Percentiles rank a stretch among this genome's conserved stretches.
Evolutionary conservation across 2,113 vertebrate genomes (phyloP).

Genomic region (Vireo altiloquus): DNA sequence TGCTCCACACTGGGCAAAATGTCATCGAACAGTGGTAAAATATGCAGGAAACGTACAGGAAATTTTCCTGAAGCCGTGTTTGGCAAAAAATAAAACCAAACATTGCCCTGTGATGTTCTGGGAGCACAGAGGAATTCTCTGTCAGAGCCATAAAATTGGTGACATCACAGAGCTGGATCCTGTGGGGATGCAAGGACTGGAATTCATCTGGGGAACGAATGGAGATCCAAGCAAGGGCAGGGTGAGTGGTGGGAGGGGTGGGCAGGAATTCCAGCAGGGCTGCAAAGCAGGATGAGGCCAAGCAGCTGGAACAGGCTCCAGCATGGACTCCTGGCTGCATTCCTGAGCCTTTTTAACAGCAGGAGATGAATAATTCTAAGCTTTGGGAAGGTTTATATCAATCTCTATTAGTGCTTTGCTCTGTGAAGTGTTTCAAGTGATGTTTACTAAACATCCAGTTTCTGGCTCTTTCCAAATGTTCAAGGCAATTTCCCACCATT

Average conservation of each 20-base stretch:
- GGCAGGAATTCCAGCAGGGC: neutral
- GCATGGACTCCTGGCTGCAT: neutral
- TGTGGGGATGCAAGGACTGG: neutral
- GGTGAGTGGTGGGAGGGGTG: neutral
- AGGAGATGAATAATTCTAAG: neutral
- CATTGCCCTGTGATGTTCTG: neutral
- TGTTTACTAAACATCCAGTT: neutral
- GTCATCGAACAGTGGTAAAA: neutral
- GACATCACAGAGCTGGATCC: neutral
- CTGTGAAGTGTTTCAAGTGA: neutral
- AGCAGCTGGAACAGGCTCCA: neutral
- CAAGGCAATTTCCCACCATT: neutral
- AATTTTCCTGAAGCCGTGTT: neutral
- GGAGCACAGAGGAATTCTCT: neutral
- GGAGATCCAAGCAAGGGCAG: neutral
- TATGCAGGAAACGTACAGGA: neutral
- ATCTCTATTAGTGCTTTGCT: neutral
- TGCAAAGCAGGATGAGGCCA: neutral
- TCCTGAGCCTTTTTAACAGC: neutral
- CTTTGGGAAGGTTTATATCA: neutral
- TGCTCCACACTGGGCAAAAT: neutral
- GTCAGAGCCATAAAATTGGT: neutral
- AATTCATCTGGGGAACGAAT: neutral
- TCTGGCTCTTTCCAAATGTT: neutral
- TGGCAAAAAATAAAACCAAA: neutral